These are phyloP conservation scores for Spodoptera litura DNA, from an alignment of 1,140 invertebrate genomes.

Conservation along the genomic window DNA sequence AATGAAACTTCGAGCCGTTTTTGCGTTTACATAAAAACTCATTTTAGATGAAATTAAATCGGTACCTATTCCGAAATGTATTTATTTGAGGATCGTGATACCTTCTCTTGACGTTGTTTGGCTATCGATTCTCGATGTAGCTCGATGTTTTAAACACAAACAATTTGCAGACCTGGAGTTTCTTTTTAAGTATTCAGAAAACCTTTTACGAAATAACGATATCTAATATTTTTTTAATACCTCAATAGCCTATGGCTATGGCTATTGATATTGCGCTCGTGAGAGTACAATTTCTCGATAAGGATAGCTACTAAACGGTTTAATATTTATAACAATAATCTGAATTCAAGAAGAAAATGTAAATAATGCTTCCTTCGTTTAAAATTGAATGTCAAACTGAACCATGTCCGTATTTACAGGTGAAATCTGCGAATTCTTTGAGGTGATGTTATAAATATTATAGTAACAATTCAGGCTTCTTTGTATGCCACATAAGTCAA, in stretches of 20 bases:
- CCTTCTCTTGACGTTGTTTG: not conserved
- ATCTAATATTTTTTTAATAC: too few species aligned
- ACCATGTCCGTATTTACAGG: not conserved
- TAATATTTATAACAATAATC: too few species aligned
- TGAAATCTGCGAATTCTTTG: not conserved
- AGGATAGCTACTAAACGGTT: too few species aligned
- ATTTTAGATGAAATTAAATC: not conserved
- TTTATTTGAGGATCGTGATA: slow-evolving; percentile 6
- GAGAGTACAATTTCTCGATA: too few species aligned
- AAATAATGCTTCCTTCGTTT: too few species aligned
- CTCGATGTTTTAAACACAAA: not conserved
- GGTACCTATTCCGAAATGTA: not conserved
- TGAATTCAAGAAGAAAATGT: too few species aligned
- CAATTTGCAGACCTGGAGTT: not conserved
- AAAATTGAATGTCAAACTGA: too few species aligned
- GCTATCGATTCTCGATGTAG: not conserved
- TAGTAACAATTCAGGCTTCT: not conserved
- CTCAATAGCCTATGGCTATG: too few species aligned
- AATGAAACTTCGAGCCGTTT: not conserved
- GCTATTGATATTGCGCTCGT: too few species aligned
- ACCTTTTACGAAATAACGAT: not conserved
- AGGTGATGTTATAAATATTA: not conserved
- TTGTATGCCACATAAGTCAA: slow-evolving; percentile 8
- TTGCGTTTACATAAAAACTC: slow-evolving; percentile 1
- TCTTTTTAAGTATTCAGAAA: not conserved